phyloP scores from a whole-genome alignment of 1,140 invertebrate species.

The Wiebesia pumilae region DNA sequence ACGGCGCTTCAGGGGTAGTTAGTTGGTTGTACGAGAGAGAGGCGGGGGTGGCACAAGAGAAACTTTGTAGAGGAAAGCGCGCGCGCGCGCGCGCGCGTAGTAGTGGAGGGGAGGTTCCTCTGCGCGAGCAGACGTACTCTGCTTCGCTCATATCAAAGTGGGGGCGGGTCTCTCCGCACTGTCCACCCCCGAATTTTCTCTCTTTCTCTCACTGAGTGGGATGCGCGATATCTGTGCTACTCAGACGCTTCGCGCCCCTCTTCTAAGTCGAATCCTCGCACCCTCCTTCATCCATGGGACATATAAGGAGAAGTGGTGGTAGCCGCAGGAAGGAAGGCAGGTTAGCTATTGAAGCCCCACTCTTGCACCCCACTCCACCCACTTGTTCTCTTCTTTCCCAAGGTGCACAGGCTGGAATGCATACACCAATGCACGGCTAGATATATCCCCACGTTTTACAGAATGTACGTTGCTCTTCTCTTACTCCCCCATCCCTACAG shows the following conservation, averaged over 20 bases:
- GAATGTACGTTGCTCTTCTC: conserved; percentile 28
- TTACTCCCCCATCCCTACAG: background rate
- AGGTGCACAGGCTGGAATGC: conserved; percentile 34
- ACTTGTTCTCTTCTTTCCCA: conserved; percentile 30
- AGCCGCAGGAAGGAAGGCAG: conserved; percentile 59
- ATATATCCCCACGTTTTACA: conserved; percentile 17
- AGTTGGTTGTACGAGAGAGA: conserved; percentile 50
- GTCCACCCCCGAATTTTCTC: conserved; percentile 70
- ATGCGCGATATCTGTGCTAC: conserved; percentile 56
- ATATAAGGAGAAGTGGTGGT: conserved; percentile 54
- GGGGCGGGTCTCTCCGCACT: conserved; percentile 71
- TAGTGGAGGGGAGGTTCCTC: conserved; percentile 65
- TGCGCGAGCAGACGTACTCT: conserved; percentile 67
- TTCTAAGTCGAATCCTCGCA: conserved; percentile 50
- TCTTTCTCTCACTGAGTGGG: conserved; percentile 58
- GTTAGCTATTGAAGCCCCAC: conserved; percentile 43
- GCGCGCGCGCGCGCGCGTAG: conserved; percentile 43
- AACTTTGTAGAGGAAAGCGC: conserved; percentile 18
- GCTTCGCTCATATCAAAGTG: conserved; percentile 66
- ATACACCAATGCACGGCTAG: conserved; percentile 28
- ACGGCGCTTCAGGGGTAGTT: conserved; percentile 66
- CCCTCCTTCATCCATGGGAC: conserved; percentile 46
- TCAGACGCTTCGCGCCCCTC: conserved; percentile 56
- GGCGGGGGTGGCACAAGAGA: conserved; percentile 8
- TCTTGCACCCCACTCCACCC: background rate